Conservation (phyloP, 2,888 invertebrate species). For the Euzophera pinguis region DNA sequence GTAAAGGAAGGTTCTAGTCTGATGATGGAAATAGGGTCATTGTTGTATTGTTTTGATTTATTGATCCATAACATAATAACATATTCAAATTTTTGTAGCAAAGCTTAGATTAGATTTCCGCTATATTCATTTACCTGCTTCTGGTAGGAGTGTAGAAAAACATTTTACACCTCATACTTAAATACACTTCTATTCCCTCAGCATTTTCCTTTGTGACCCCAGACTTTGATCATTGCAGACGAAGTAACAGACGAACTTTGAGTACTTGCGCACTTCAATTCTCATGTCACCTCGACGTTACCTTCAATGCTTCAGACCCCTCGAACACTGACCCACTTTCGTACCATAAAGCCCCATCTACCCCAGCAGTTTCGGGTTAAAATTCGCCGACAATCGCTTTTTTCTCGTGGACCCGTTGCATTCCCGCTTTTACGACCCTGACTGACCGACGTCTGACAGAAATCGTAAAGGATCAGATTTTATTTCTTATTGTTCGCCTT, state of each 20-base stretch:
- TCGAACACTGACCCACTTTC: constrained; percentile 63
- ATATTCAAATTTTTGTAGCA: no score
- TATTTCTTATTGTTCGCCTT: constrained; percentile 78
- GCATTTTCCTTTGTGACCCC: constrained; percentile 13
- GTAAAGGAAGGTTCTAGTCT: no score
- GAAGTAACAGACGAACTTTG: neutral
- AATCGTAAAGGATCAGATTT: constrained; percentile 75
- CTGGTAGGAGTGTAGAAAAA: no score
- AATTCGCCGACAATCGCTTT: constrained; percentile 44
- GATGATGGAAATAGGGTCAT: no score
- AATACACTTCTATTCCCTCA: no score
- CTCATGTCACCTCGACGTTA: constrained; percentile 21
- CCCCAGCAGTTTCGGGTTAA: constrained; percentile 49
- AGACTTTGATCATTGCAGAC: constrained; percentile 6
- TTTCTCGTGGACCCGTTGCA: constrained; percentile 68
- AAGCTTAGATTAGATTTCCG: no score
- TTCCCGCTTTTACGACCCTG: constrained; percentile 68
- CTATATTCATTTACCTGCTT: no score
- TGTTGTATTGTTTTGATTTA: no score
- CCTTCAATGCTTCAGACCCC: constrained; percentile 30
- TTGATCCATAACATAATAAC: no score
- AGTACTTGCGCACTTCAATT: constrained; percentile 18
- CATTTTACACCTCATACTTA: no score
- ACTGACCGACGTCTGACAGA: constrained; percentile 67
- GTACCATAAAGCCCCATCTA: constrained; percentile 63